Evolutionary conservation across 2,888 invertebrate genomes (phyloP).

Genomic region (Pyrocoelia pectoralis): DNA sequence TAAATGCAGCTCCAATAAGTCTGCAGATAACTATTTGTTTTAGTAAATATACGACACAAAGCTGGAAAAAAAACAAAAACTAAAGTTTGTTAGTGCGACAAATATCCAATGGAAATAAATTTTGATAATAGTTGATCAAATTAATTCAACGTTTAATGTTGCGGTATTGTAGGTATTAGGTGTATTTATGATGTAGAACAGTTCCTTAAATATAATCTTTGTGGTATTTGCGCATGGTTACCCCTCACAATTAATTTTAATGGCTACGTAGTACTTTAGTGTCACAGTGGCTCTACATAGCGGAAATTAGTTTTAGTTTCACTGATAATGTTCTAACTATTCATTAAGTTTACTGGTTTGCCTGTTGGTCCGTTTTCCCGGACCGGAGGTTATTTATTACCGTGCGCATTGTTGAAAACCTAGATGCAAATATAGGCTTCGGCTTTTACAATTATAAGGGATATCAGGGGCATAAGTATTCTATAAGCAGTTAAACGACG

Average conservation of each 20-base stretch:
- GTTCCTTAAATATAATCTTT: slow-evolving; percentile 30
- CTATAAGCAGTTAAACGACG: background rate
- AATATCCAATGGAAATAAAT: slow-evolving; percentile 19
- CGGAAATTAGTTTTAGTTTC: slow-evolving; percentile 53
- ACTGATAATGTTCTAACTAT: slow-evolving; percentile 50
- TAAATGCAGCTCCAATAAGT: background rate
- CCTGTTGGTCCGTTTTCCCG: slow-evolving; percentile 44
- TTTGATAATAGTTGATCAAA: slow-evolving; percentile 17
- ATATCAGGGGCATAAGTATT: background rate
- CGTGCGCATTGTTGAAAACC: slow-evolving; percentile 42
- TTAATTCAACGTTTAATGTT: slow-evolving; percentile 16
- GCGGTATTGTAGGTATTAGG: slow-evolving; percentile 13
- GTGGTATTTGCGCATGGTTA: slow-evolving; percentile 29
- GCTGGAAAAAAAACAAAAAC: background rate
- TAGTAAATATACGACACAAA: background rate
- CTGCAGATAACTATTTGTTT: background rate
- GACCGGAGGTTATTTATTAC: slow-evolving; percentile 47
- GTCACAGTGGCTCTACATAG: slow-evolving; percentile 42
- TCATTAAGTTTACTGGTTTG: slow-evolving; percentile 51
- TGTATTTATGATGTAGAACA: slow-evolving; percentile 22
- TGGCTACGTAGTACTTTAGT: slow-evolving; percentile 41
- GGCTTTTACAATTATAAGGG: slow-evolving; percentile 39
- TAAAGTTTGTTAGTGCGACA: slow-evolving; percentile 1
- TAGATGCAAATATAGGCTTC: slow-evolving; percentile 49
- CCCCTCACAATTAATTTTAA: slow-evolving; percentile 45